These are phyloP conservation scores for Sinocyclocheilus maitianheensis DNA, from an alignment of 2,113 vertebrate genomes.

Conservation along the genomic window DNA sequence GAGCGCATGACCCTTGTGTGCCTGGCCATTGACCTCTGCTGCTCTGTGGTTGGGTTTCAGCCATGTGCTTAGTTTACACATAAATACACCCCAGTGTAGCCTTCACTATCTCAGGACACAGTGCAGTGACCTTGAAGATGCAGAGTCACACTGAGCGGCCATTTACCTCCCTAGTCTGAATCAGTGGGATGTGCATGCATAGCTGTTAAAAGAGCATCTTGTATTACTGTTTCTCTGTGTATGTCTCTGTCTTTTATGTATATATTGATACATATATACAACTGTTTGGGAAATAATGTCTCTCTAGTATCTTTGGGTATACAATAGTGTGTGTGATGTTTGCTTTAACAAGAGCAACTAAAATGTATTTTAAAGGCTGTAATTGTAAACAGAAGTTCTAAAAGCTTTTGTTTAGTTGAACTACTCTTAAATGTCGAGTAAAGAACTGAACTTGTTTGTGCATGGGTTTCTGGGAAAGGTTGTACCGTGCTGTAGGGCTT, in stretches of 20 bases:
- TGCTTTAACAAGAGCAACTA: too few species aligned
- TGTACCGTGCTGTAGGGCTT: constrained; percentile 58
- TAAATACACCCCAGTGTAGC: constrained; percentile 48
- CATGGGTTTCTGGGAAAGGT: constrained; percentile 53
- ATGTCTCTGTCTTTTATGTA: constrained; percentile 21
- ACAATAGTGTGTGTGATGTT: too few species aligned
- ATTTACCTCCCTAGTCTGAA: constrained; percentile 61
- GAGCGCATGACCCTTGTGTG: constrained; percentile 28
- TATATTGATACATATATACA: neutral
- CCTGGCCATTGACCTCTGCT: constrained; percentile 42
- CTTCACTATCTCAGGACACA: constrained; percentile 65
- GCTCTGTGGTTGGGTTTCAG: constrained; percentile 39
- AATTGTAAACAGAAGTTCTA: constrained; percentile 20
- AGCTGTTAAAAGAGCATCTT: neutral
- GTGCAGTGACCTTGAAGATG: constrained; percentile 72
- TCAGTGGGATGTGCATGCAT: constrained; percentile 54
- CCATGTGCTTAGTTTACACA: constrained; percentile 44
- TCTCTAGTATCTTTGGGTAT: too few species aligned
- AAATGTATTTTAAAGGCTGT: neutral
- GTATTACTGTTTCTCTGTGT: constrained; percentile 47
- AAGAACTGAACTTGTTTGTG: constrained; percentile 44
- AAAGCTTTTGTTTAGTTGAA: constrained; percentile 44
- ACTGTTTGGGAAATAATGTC: too few species aligned
- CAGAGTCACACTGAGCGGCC: constrained; percentile 62
- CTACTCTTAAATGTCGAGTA: constrained; percentile 45